Base-by-base conservation (phyloP, 2,797 vertebrate species). In the Tenualosa thibaudeaui region DNA sequence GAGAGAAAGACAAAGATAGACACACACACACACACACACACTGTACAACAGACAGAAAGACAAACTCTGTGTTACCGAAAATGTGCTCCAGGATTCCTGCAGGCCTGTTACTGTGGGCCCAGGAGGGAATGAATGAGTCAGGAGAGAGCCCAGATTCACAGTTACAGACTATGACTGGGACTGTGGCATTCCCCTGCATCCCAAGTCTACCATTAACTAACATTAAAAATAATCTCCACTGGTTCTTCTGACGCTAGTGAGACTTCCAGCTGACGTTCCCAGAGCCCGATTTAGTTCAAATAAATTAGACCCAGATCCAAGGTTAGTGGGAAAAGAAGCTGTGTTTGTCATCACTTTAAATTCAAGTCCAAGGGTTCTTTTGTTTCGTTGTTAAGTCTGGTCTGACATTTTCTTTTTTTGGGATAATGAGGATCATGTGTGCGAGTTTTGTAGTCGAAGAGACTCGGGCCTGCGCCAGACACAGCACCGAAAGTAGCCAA, bases 321-420 rank as follows among this genome's bases (percentile, higher is more conserved):
- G 12, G 65, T 26, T 65, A 31, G 24, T 65, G 62, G 62, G 62
- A 24, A 26, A 65, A 46, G 46, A 31, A 26, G 60, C 8, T 9
- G 58, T 9, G 58, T 65, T 65, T 65, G 37, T 10, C 65, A 71
- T 71, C 31, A 37, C 5, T 12, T 71, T 40, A 37, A 71, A 37
- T 37, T 37, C 31, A 2, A 40, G 65, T 31, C 31, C 65, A 71
- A 71, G 26, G 31, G 65, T 5, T 71, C 65, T 40, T 71, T 71
- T 40, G 65, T 84, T 85, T 85, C 43, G 56, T 68, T 92, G 90
- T 91, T 92, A 92, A 88, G 86, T 89, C 87, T 92, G 60, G 15
- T 56, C 54, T 0, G 54, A 60, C 87, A 85, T 86, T 51, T 82
- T 71, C 15, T 37, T 81, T 87, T 15, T 13, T 7, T 12, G 3